A percentile compares a stretch with the other conserved stretches of the same genome.
Conservation (phyloP, 2,888 invertebrate genomes). For the Nomada lathburiana region DNA sequence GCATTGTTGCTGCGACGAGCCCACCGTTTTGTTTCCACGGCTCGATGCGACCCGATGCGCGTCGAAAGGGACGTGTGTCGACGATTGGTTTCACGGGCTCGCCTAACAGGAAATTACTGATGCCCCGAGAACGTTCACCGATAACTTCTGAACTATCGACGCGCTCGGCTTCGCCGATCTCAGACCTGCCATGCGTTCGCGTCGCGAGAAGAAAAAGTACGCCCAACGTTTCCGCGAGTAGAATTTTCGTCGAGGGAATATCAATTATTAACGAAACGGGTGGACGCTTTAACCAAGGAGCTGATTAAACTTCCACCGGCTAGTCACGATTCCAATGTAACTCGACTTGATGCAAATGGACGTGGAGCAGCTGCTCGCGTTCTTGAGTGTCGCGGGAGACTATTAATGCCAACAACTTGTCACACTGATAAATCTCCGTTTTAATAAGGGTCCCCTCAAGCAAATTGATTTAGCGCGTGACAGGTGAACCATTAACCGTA, state of each 20-base stretch:
- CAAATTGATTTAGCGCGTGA: constrained; percentile 30
- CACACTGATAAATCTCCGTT: constrained; percentile 29
- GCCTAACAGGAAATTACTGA: constrained; percentile 53
- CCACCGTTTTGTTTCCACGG: constrained; percentile 43
- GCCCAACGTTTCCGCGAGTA: no score
- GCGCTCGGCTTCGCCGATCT: not conserved
- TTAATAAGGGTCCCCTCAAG: constrained; percentile 21
- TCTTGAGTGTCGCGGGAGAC: not conserved
- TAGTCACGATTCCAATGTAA: not conserved
- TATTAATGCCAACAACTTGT: constrained; percentile 15
- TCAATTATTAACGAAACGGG: no score
- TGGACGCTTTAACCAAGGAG: constrained; percentile 23
- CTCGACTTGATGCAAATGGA: constrained; percentile 6
- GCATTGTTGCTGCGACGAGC: constrained; percentile 34
- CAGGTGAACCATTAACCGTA: constrained; percentile 24
- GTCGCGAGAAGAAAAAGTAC: not conserved
- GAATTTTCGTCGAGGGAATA: no score
- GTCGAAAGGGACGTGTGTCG: constrained; percentile 11
- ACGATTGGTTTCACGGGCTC: constrained; percentile 36
- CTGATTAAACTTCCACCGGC: constrained; percentile 18
- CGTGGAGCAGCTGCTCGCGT: not conserved
- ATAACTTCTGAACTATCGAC: constrained; percentile 28
- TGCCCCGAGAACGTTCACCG: constrained; percentile 32
- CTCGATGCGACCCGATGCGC: constrained; percentile 3
- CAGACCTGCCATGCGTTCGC: not conserved